Base-by-base conservation (phyloP, 2,797 vertebrate species). In the Chelidonichthys spinosus region DNA sequence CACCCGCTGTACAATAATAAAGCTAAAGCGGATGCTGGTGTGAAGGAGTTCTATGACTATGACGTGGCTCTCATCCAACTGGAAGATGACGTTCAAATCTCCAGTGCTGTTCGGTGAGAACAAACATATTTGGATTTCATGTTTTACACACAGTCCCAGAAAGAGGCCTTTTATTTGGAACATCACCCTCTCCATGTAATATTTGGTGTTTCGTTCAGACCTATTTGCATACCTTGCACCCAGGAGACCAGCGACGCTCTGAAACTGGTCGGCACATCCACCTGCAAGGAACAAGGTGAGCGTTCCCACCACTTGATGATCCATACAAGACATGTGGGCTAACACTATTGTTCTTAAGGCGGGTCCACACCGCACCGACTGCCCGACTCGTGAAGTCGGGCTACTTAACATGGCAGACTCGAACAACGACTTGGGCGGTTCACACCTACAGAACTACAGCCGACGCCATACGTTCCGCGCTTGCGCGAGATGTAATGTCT, bases 201-300 rank as follows among this genome's bases (percentile, higher is more conserved):
- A 3, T 17, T 62, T 62, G 43, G 10, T 72, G 7, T 76, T 17
- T 73, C 2, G 0, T 63, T 61, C 69, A 93, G 92, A 71, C 89
- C 90, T 8, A 93, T 93, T 63, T 93, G 92, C 70, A 84, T 93
- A 70, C 92, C 92, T 6, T 90, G 92, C 61, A 93, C 92, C 33
- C 14, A 66, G 75, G 80, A 88, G 37, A 93, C 92, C 49, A 92
- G 54, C 32, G 4, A 67, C 14, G 92, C 90, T 72, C 72, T 93
- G 15, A n/a, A 74, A 13, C 72, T 91, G 70, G 46, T 42, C n/a
- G 62, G 62, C 0, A 0, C 8, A 0, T 73, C 88, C 11, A 91
- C 78, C 39, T 92, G 91, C 47, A 7, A 11, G 6, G 8, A 89
- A 53, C 92, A 93, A 88, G 90, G 92, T 93, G 46, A 60, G 14